These are phyloP conservation scores for Colostygia pectinataria DNA, from an alignment of 2,888 invertebrate species.

Conservation along the genomic window DNA sequence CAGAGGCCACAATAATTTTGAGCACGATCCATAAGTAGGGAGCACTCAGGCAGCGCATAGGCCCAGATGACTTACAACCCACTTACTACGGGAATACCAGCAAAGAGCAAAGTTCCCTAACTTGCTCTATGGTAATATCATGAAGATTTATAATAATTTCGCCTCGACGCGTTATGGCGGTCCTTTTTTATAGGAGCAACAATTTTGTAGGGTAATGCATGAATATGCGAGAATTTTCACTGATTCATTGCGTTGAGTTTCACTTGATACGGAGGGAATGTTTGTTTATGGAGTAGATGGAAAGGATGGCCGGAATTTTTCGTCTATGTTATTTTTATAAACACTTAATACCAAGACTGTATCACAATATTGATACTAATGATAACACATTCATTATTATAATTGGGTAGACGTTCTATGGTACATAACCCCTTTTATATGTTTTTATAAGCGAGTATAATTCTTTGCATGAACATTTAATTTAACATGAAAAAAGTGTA, in stretches of 20 bases:
- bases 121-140: constrained; percentile 79
- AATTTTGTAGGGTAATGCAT: constrained; percentile 56
- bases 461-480: no score
- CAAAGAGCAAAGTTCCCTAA: constrained; percentile 76
- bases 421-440: no score
- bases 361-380: no score
- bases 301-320: background rate
- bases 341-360: no score
- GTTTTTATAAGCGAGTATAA: no score
- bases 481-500: no score
- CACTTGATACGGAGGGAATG: constrained; percentile 17
- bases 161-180: constrained; percentile 63
- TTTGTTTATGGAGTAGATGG: constrained; percentile 1
- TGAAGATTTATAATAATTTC: constrained; percentile 82
- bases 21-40: constrained; percentile 39
- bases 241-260: constrained; percentile 42
- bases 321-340: background rate
- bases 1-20: background rate
- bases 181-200: constrained; percentile 67
- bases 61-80: constrained; percentile 73
- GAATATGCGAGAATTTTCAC: constrained; percentile 48
- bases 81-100: constrained; percentile 73
- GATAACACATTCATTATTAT: no score
- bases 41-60: constrained; percentile 49
- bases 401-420: no score